Base-by-base conservation (phyloP, 2,113 vertebrate genomes). In the Halichoerus grypus region DNA sequence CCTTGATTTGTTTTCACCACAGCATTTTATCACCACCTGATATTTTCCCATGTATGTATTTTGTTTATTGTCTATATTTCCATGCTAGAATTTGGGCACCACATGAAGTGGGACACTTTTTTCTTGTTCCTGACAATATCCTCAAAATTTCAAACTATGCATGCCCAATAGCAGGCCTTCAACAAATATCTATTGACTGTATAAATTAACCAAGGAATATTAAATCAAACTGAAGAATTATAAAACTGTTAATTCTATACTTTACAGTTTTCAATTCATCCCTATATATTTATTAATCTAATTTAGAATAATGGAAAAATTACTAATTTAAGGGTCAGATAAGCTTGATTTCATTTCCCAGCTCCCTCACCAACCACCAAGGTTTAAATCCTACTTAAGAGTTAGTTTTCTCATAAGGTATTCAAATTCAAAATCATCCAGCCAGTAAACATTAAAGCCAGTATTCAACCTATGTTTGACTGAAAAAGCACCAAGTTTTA, bases 261-360 rank as follows among this genome's bases (percentile, higher is more conserved):
- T 36, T 67, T 63, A 9, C 2, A 84, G 8, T 71, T 94, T 97
- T 76, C 24, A 76, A 33, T 49, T 39, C 28, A 39, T 15, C 77
- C 0, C 46, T 72, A 53, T 16, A 90, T 3, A 71, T 15, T 88
- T 51, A 81, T 42, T 83, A 61, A 53, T 89, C 15, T 85, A 97
- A 76, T 76, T 3, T 88, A 81, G n/a, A 80, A 61, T 87, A 97
- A 91, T 57, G n/a, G 21, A 94, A 94, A 93, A 88, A 63, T 4
- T 55, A 59, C 16, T 87, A 42, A 53, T 7, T 39, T 90, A 90
- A 92, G 22, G 14, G 18, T 84, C 28, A 87, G 16, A 84, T 28
- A 93, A 51, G 6, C 16, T 83, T 36, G 28, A 33, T 22, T 91
- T 84, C 36, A 76, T 33, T 87, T 36, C 51, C 31, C 2, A 91